Base-by-base conservation (phyloP, 2,888 invertebrate species). In the Troilus luridus region DNA sequence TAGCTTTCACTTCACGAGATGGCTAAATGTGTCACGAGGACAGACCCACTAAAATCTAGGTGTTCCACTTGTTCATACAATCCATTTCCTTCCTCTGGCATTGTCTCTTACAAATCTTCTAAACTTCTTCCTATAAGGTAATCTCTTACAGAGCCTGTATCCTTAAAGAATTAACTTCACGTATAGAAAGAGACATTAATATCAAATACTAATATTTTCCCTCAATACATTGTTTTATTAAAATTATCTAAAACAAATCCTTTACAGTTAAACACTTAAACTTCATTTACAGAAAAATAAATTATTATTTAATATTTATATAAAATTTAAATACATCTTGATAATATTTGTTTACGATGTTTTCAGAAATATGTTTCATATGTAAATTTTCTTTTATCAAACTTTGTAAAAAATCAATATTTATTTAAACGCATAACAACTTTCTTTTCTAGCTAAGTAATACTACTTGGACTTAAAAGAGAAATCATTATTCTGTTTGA, bases 21-120 rank as follows among this genome's bases (percentile, higher is more conserved):
- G 88, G 0, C 27, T 88, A 59, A 88, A 58, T 88, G 88, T 88
- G 88, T 88, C 88, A 88, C 9, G 14, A 11, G 88, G 88, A 0
- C 88, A 88, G n/a, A 88, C 27, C 58, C 88, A 88, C 58, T 88
- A 58, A 88, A 88, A 88, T 88, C 58, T 88, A 88, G 88, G 88
- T 88, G 88, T 24, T 88, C 88, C 58, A 88, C 58, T 88, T 88
- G 19, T 10, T 1, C 19, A 88, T 14, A 59, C 56, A 88, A 88
- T 58, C 17, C 21, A 27, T 60, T 88, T n/a, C 72, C 41, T 41
- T 41, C 41, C 41, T 41, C 41, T 77, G 7, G 27, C 72, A 41
- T 77, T 41, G 17, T 77, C 27, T 77, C 27, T 24, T 77, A 19
- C 27, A 7, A 64, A 41, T 41, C 41, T 5, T 41, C 41, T 41